Evolutionary conservation across 1,140 invertebrate species (phyloP), one percentile per base, ranked within the genome.

Genomic region (Formica exsecta): DNA sequence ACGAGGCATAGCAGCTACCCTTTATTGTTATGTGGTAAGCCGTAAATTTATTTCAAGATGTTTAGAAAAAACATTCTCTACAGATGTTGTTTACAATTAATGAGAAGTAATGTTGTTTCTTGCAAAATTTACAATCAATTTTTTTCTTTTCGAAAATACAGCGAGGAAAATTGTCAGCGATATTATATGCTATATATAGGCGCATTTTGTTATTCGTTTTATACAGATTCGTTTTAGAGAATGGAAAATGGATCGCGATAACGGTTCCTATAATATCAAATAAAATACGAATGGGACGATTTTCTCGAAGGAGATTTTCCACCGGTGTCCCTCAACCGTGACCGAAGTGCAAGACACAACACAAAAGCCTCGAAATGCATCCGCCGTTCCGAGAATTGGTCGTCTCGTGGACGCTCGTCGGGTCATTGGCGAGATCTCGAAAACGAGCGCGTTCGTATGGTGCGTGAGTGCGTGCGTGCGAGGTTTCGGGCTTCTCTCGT

Each of bases 311-410:
- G 65, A 32, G 66, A 44, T 36, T 51, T 80, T 80, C 68, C 32
- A 29, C 22, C 36, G 36, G 51, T 61, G 22, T 71, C 19, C 32
- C 36, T 71, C 48, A 44, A 9, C 25, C 74, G 61, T 73, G 76
- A 65, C 44, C 74, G 2, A 80, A 66, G 29, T 65, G 75, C 71
- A 44, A 64, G 68, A 65, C 57, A 32, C 8, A 79, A 85, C 44
- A 79, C 73, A 90, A 90, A 88, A 90, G 89, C 61, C 77, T 86
- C 76, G 80, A 90, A 87, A 90, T 79, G 89, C 89, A 88, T 79
- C 81, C 86, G 89, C 64, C 71, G 70, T 90, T 90, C 89, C 88
- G 75, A 75, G 89, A 90, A 90, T 83, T 75, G 89, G 85, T 44
- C 77, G 79, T 90, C 79, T 87, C 59, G 9, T 70, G 71, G 66